Conservation (phyloP, 2,888 invertebrate genomes). For the Drosophila meridionalis region DNA sequence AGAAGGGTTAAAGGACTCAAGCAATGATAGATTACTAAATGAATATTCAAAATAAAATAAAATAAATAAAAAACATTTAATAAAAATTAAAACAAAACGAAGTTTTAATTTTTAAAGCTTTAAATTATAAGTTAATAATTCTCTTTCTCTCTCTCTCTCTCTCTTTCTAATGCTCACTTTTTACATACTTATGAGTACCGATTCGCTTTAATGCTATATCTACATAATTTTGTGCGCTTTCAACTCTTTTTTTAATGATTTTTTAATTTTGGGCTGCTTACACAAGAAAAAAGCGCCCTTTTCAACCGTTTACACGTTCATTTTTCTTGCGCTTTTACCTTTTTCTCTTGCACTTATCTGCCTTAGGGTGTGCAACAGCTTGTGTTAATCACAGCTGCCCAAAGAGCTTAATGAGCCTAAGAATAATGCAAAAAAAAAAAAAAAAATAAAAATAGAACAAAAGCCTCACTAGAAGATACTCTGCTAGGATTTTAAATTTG, state of each 20-base stretch:
- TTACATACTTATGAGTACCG: not conserved
- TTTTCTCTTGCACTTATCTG: constrained; percentile 32
- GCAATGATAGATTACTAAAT: not conserved
- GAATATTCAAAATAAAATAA: not conserved
- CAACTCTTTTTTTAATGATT: constrained; percentile 30
- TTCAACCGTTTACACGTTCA: constrained; percentile 29
- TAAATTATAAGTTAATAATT: not conserved
- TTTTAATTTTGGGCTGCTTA: constrained; percentile 10
- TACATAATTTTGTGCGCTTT: not conserved
- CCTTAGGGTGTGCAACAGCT: constrained; percentile 62
- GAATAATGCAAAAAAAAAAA: constrained; percentile 24
- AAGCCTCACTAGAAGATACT: not conserved
- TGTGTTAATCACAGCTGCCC: constrained; percentile 72
- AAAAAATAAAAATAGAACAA: not conserved
- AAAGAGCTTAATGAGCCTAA: constrained; percentile 74
- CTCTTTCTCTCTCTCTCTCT: not conserved
- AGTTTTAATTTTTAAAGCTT: not conserved
- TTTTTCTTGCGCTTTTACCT: constrained; percentile 21
- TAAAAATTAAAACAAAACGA: not conserved
- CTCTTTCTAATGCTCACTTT: not conserved
- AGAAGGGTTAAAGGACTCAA: not conserved
- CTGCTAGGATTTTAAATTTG: not conserved
- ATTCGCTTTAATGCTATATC: not conserved
- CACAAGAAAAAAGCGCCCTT: constrained; percentile 14
- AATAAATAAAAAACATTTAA: not conserved